Percentiles rank a stretch among this genome's conserved stretches.
Conservation (phyloP, 2,113 vertebrate species). For the Hucho hucho region DNA sequence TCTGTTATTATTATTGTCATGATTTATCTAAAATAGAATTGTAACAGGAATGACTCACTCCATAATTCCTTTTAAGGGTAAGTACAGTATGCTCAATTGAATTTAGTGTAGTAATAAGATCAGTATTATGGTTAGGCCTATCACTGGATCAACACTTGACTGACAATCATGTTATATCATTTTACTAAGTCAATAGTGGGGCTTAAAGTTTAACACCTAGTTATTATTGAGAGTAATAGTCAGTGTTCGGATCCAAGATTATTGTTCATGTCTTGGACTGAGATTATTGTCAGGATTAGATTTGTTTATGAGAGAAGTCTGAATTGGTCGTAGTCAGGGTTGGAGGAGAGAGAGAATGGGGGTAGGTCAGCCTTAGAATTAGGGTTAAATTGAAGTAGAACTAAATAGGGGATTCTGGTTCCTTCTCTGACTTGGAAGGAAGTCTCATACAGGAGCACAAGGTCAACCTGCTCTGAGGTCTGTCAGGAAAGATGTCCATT, state of each 20-base stretch:
- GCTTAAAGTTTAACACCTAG: slow-evolving; percentile 72
- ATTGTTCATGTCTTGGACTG: slow-evolving; percentile 44
- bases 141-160: neutral
- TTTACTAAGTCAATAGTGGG: slow-evolving; percentile 54
- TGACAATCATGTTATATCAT: neutral
- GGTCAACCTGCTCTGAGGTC: neutral
- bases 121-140: neutral
- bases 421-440: too few species aligned
- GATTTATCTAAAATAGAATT: too few species aligned
- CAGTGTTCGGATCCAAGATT: slow-evolving; percentile 64
- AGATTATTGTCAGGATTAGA: slow-evolving; percentile 60
- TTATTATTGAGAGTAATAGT: slow-evolving; percentile 71
- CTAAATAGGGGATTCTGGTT: too few species aligned
- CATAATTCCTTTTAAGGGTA: neutral
- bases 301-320: neutral
- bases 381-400: too few species aligned
- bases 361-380: too few species aligned
- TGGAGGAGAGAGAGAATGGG: too few species aligned
- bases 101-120: neutral
- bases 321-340: neutral
- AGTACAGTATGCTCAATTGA: neutral
- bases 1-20: too few species aligned
- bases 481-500: neutral
- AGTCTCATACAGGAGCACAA: too few species aligned
- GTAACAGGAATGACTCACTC: neutral